Evolutionary conservation across 2,797 vertebrate genomes (phyloP), one percentile per base, ranked within the genome.

Genomic region (Synaphobranchus kaupii): DNA sequence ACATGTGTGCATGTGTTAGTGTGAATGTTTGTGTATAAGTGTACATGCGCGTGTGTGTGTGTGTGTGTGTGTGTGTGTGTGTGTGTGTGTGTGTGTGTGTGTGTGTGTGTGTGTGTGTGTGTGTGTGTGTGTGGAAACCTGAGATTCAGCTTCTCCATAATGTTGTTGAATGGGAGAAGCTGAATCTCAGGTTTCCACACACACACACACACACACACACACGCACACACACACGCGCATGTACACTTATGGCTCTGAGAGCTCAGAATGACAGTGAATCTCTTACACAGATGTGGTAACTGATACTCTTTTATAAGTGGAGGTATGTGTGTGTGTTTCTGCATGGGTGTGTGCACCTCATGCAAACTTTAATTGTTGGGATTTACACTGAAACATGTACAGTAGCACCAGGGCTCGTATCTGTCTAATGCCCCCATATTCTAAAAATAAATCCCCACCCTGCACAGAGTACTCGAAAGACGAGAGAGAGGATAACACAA

Each of bases 391-490:
- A 80, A 80, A n/a, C 44, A 22, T n/a, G 56, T n/a, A n/a, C n/a
- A n/a, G n/a, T n/a, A 60, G 39, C 10, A 44, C 76, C 78, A 66
- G 56, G 58, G 86, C 25, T 17, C 34, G 22, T 25, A 82, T 20
- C 76, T 66, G 39, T 68, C 54, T 48, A 44, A 47, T 44, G 13
- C 17, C 85, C 85, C 56, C 56, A 28, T 48, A 80, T 60, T 60
- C 76, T 56, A 66, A 80, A 86, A 86, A 82, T 80, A 83, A 58
- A 80, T 9, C 44, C 76, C 39, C 12, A 47, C 39, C 34, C 13
- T 39, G 31, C 2, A 25, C 17, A 10, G 76, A 20, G 17, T 6
- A 22, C 76, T 48, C 20, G 13, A 15, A 13, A 80, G 44, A 31
- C 20, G 44, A 76, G 71, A 39, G 71, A 12, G 31, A 25, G 22